These are phyloP conservation scores for Drosophila ogumai DNA, from an alignment of 1,140 invertebrate species.

Conservation along the genomic window DNA sequence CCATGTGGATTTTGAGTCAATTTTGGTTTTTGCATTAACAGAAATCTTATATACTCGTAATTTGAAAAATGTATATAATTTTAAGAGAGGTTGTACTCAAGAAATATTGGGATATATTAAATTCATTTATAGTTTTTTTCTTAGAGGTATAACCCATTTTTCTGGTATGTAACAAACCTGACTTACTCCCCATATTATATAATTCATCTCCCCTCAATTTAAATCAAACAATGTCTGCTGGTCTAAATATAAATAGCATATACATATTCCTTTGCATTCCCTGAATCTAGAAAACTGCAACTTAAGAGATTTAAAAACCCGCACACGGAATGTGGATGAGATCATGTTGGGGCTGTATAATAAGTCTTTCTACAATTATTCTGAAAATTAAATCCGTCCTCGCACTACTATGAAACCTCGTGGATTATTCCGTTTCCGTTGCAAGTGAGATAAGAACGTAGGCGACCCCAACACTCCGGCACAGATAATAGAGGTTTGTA, in stretches of 20 bases:
- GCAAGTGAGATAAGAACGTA: constrained; percentile 63
- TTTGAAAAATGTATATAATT: not conserved
- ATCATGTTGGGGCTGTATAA: constrained; percentile 41
- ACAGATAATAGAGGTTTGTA: constrained; percentile 37
- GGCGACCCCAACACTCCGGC: constrained; percentile 42
- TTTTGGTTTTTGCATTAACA: constrained; percentile 12
- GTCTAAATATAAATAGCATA: constrained; percentile 25
- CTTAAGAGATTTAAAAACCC: constrained; percentile 15
- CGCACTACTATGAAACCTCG: constrained; percentile 1
- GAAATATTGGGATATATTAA: not conserved
- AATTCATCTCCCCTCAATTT: not conserved
- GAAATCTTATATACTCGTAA: not conserved
- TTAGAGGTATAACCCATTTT: not conserved
- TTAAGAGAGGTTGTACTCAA: no score
- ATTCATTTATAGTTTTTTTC: not conserved
- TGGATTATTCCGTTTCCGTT: constrained; percentile 56
- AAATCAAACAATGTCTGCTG: not conserved
- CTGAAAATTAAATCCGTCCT: constrained; percentile 7
- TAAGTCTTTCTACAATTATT: constrained; percentile 26
- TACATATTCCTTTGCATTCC: constrained; percentile 22
- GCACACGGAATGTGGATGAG: constrained; percentile 29
- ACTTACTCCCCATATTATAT: no score
- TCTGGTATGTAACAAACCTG: not conserved
- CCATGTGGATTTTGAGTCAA: constrained; percentile 10
- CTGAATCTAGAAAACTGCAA: constrained; percentile 30